Conservation (phyloP, 2,888 invertebrate species). For the Pedicia rivosa region DNA sequence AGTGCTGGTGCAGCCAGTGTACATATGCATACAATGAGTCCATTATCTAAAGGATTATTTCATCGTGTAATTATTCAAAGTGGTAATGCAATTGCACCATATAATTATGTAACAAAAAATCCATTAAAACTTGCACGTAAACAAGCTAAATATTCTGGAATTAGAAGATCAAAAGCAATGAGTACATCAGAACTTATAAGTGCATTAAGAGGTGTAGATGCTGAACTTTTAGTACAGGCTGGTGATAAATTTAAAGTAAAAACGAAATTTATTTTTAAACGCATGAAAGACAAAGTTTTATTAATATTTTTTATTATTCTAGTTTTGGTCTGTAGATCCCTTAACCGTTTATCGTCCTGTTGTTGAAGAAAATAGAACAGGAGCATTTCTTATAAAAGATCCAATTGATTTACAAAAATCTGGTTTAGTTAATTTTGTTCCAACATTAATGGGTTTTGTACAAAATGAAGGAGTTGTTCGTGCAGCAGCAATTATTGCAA, state of each 20-base stretch:
- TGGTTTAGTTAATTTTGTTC: conserved; percentile 30
- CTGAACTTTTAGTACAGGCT: conserved; percentile 24
- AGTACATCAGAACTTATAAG: conserved; percentile 24
- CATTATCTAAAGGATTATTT: conserved; percentile 29
- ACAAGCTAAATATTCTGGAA: conserved; percentile 29
- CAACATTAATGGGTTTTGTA: conserved; percentile 33
- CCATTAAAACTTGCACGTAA: conserved; percentile 23
- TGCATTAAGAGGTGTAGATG: conserved; percentile 29
- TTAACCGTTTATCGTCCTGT: conserved; percentile 32
- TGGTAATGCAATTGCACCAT: conserved; percentile 32
- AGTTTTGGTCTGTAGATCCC: conserved; percentile 36
- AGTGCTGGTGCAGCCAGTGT: conserved; percentile 33
- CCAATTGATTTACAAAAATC: conserved; percentile 26
- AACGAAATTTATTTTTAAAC: neutral
- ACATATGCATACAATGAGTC: conserved; percentile 34
- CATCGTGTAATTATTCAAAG: conserved; percentile 33
- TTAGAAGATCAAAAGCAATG: conserved; percentile 19
- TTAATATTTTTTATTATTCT: conserved; percentile 2
- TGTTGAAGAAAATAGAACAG: conserved; percentile 25
- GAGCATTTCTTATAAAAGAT: conserved; percentile 31
- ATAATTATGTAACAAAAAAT: conserved; percentile 12
- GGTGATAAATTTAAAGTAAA: conserved; percentile 33
- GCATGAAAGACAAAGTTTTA: neutral
- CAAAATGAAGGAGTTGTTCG: conserved; percentile 35
- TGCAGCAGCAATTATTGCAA: conserved; percentile 25